A percentile compares a stretch with the other conserved stretches of the same genome.
Evolutionary conservation across 2,888 invertebrate genomes (phyloP).

Genomic region (Dysmachus trigonus): DNA sequence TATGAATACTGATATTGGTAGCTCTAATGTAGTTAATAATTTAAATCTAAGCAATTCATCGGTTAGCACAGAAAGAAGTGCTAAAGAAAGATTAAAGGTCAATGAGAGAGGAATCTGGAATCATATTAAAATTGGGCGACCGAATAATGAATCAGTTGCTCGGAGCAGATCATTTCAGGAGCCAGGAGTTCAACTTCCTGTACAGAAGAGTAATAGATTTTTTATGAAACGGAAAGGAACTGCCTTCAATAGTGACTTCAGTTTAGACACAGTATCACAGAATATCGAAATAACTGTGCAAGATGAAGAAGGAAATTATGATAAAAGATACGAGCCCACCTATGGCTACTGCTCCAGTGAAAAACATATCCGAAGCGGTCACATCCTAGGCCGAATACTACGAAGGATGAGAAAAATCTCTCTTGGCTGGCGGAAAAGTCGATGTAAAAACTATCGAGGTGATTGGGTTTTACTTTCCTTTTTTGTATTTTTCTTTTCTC

Average conservation of each 20-base stretch:
- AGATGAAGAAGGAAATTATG: constrained; percentile 62
- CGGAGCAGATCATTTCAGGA: constrained; percentile 65
- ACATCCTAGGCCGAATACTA: constrained; percentile 60
- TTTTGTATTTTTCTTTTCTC: constrained; percentile 15
- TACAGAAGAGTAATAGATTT: constrained; percentile 56
- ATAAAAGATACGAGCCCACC: constrained; percentile 48
- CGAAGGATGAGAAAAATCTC: constrained; percentile 63
- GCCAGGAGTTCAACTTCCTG: constrained; percentile 56
- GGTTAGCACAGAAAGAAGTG: constrained; percentile 51
- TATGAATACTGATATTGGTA: constrained; percentile 57
- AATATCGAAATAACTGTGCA: constrained; percentile 64
- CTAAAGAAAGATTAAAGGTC: neutral
- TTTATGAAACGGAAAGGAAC: constrained; percentile 60
- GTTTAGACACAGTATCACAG: constrained; percentile 61
- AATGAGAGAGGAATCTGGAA: constrained; percentile 24
- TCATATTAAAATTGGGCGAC: constrained; percentile 29
- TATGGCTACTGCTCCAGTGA: constrained; percentile 15
- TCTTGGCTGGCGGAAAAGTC: constrained; percentile 63
- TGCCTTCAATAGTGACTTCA: constrained; percentile 57
- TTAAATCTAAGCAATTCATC: constrained; percentile 64
- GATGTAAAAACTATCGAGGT: constrained; percentile 64
- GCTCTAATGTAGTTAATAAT: constrained; percentile 62
- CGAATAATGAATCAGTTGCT: constrained; percentile 54
- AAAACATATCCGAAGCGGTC: constrained; percentile 51
- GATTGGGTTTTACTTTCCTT: constrained; percentile 51